Base-by-base conservation (phyloP, 2,113 vertebrate species). In the Thunnus maccoyii region DNA sequence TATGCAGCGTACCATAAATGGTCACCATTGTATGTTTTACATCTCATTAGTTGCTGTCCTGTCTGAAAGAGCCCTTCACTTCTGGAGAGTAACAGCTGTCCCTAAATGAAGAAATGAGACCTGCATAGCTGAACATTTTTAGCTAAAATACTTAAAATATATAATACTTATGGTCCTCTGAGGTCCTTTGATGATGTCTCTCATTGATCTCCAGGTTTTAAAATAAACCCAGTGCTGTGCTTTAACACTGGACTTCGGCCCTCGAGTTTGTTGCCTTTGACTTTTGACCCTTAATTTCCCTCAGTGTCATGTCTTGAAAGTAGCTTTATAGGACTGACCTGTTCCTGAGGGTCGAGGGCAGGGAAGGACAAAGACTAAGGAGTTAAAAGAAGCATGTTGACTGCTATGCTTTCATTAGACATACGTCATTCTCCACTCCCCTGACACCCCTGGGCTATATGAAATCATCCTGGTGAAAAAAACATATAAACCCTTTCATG, bases 241-340 rank as follows among this genome's bases (percentile, higher is more conserved):
- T 25, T 76, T 25, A 12, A 3, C 16, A 12, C 25, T 17, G 20
- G 36, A 50, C 50, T 51, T 14, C 9, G 51, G 51, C 76, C 65
- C 32, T 14, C 1, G 25, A 71, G 73, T 56, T 78, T 2, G 30
- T 68, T 84, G 83, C 75, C 67, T 72, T 56, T 81, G 60, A n/a
- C 66, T 63, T 81, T 65, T 83, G 51, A 72, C 66, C 54, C n/a
- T 36, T 17, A 8, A 9, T 44, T 72, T 46, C 30, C 75, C 61
- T 79, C 46, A 51, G 61, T 54, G 16, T 76, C 17, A 3, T 60
- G 67, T 55, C 85, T 86, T 74, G 65, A 87, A 90, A 82, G 75
- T 81, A 76, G 79, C 72, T 86, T 90, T 84, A 83, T 86, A 62
- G 52, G 72, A 20, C 66, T 50, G 80, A 71, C 60, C 76, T 75